Conservation (phyloP, 2,888 invertebrate species). For the Acleris sparsana region DNA sequence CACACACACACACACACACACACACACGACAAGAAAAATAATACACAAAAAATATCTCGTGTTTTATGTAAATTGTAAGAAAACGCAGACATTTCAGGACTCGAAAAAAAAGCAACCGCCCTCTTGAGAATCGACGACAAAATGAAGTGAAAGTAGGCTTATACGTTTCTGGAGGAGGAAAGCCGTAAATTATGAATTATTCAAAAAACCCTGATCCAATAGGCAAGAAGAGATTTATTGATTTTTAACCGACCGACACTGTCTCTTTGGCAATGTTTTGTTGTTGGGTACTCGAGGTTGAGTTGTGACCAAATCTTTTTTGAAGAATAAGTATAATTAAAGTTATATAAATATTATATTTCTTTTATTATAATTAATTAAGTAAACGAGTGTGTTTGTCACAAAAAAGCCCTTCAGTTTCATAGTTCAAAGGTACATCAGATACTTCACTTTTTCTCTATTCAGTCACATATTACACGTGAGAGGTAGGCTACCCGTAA, state of each 20-base stretch:
- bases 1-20: too few species aligned
- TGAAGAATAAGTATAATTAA: too few species aligned
- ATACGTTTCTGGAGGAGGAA: slow-evolving; percentile 22
- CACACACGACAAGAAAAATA: too few species aligned
- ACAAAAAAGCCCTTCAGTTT: too few species aligned
- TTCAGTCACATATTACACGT: too few species aligned
- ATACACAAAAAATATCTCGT: too few species aligned
- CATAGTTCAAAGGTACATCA: too few species aligned
- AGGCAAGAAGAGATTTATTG: slow-evolving; percentile 27
- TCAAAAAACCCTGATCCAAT: slow-evolving; percentile 32
- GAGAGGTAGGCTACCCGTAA: too few species aligned
- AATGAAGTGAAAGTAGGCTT: slow-evolving; percentile 33
- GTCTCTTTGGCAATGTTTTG: neutral
- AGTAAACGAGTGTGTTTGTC: neutral
- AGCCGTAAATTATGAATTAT: slow-evolving; percentile 34
- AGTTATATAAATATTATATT: too few species aligned
- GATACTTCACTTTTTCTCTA: too few species aligned
- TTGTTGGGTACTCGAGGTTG: neutral
- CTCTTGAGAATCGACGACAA: slow-evolving; percentile 31
- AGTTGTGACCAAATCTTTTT: too few species aligned
- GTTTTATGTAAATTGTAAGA: neutral
- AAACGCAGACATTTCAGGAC: neutral
- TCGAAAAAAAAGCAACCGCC: slow-evolving; percentile 9
- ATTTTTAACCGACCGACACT: slow-evolving; percentile 16
- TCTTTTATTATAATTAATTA: neutral